Evolutionary conservation across 2,888 invertebrate genomes (phyloP).

Genomic region (Arctia plantaginis): DNA sequence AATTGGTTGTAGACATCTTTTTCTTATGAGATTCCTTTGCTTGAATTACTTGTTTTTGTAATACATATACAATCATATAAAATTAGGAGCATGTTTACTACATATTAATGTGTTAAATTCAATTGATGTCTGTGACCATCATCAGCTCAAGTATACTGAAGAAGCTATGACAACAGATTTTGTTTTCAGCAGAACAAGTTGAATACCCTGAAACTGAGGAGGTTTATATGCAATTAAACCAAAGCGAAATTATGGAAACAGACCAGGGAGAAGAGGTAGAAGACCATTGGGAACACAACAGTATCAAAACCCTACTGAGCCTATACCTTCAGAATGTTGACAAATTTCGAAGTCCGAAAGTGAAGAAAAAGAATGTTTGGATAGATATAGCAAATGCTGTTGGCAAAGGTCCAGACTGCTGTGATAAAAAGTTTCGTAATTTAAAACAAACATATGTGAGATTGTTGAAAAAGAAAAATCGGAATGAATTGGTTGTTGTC

Average conservation of each 20-base stretch:
- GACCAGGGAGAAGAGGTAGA: conserved; percentile 72
- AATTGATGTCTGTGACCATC: conserved; percentile 27
- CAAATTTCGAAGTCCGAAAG: conserved; percentile 78
- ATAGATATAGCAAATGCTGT: conserved; percentile 71
- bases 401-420: conserved; percentile 76
- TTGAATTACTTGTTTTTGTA: background rate
- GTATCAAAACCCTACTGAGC: conserved; percentile 68
- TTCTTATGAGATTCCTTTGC: background rate
- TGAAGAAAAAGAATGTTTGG: conserved; percentile 81
- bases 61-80: background rate
- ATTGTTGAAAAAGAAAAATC: conserved; percentile 73
- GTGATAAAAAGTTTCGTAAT: conserved; percentile 82
- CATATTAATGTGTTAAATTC: conserved; percentile 20
- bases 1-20: conserved; percentile 1
- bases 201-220: conserved; percentile 71
- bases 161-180: conserved; percentile 49
- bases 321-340: conserved; percentile 76
- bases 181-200: conserved; percentile 67
- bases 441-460: conserved; percentile 80
- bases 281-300: conserved; percentile 78
- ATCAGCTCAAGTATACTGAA: conserved; percentile 3
- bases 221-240: conserved; percentile 69
- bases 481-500: conserved; percentile 65
- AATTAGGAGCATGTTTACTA: background rate
- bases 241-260: conserved; percentile 65